phyloP scores from a whole-genome alignment of 2,888 invertebrate genomes.

The Standfussiana lucernea region DNA sequence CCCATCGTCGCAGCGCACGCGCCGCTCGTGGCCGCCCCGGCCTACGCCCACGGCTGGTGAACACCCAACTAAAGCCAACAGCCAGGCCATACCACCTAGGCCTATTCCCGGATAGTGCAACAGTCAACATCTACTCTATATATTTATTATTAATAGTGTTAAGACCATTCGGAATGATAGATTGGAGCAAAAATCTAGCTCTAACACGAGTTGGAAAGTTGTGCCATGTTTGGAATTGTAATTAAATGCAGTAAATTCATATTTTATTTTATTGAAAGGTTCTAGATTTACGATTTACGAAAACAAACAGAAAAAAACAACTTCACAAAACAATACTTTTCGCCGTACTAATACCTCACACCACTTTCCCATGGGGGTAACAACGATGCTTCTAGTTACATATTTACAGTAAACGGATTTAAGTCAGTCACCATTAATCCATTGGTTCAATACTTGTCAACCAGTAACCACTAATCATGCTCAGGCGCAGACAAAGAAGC shows the following conservation, averaged over 20 bases:
- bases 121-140: constrained; percentile 79
- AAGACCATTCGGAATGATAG: constrained; percentile 74
- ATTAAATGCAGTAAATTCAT: constrained; percentile 75
- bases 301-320: neutral
- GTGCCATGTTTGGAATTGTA: constrained; percentile 75
- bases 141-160: constrained; percentile 78
- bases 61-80: constrained; percentile 50
- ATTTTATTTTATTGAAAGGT: constrained; percentile 46
- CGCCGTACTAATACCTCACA: neutral
- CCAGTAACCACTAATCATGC: constrained; percentile 37
- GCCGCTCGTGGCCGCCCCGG: constrained; percentile 78
- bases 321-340: neutral
- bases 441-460: constrained; percentile 33
- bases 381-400: too few relatives aligned
- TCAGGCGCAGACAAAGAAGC: constrained; percentile 45
- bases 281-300: neutral
- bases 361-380: neutral
- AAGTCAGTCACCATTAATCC: constrained; percentile 1
- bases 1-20: constrained; percentile 82
- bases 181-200: constrained; percentile 76
- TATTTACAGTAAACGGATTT: constrained; percentile 16
- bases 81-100: constrained; percentile 67
- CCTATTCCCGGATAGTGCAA: constrained; percentile 77
- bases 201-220: constrained; percentile 74
- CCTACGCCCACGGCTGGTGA: constrained; percentile 85